These are phyloP conservation scores for Oegoconia quadripuncta DNA, from an alignment of 2,888 invertebrate species.

Conservation along the genomic window DNA sequence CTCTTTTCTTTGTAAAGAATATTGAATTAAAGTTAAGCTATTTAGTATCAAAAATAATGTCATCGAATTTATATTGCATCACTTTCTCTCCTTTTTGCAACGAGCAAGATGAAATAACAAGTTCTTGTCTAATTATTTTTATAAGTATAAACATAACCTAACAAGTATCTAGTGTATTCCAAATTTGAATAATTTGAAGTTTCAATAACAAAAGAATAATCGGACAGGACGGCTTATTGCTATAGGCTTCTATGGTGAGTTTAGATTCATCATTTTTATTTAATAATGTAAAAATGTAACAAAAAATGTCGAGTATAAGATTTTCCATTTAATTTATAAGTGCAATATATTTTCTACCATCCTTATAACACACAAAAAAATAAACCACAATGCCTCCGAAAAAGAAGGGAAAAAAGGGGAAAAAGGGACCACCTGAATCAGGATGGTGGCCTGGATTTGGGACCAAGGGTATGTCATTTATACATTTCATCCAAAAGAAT, in stretches of 20 bases:
- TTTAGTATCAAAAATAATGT: too few relatives aligned
- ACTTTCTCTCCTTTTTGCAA: too few relatives aligned
- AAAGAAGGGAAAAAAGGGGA: constrained; percentile 42
- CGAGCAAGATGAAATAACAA: neutral
- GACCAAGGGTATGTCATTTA: constrained; percentile 59
- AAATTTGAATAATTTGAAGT: constrained; percentile 18
- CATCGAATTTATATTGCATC: too few relatives aligned
- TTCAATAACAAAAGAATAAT: constrained; percentile 29
- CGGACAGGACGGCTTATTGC: constrained; percentile 14
- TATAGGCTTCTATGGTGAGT: constrained; percentile 44
- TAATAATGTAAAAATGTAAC: constrained; percentile 8
- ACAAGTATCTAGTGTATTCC: neutral
- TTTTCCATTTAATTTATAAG: constrained; percentile 34
- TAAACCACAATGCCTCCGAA: constrained; percentile 53
- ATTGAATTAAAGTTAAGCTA: too few relatives aligned
- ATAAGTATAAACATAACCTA: too few relatives aligned
- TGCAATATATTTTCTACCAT: constrained; percentile 23
- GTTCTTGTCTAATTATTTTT: too few relatives aligned
- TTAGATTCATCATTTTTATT: constrained; percentile 34
- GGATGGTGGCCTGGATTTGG: constrained; percentile 72
- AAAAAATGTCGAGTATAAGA: constrained; percentile 52
- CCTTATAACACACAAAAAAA: constrained; percentile 18
- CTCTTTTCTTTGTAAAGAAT: too few relatives aligned
- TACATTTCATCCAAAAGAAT: constrained; percentile 1
- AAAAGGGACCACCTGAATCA: constrained; percentile 63